These are phyloP conservation scores for Wiebesia pumilae DNA, from an alignment of 1,140 invertebrate species.

Conservation along the genomic window DNA sequence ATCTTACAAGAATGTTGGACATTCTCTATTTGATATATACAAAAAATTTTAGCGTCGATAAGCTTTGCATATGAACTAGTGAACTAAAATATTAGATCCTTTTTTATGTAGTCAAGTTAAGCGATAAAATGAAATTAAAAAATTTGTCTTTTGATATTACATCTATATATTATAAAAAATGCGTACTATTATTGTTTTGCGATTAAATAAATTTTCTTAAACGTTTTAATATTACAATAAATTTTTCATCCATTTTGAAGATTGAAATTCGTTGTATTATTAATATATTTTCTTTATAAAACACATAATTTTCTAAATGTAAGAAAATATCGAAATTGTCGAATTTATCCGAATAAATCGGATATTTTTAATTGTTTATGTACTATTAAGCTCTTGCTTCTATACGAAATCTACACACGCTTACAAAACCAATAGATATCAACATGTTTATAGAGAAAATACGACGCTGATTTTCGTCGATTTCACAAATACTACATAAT, in stretches of 20 bases:
- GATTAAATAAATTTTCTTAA: neutral
- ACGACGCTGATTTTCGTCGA: conserved; percentile 2
- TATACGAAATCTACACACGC: neutral
- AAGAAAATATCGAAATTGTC: no score
- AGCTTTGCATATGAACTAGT: neutral
- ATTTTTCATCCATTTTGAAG: no score
- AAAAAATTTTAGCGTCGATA: neutral
- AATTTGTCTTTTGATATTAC: neutral
- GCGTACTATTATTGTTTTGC: neutral
- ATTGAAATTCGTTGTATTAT: no score
- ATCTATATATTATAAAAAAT: neutral
- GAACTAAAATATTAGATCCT: neutral
- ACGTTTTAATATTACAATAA: no score
- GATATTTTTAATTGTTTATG: no score
- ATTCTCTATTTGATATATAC: neutral
- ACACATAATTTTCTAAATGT: no score
- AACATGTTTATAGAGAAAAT: neutral
- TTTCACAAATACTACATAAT: conserved; percentile 13
- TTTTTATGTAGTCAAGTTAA: neutral
- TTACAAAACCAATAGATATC: neutral
- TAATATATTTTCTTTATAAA: no score
- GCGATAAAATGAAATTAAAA: neutral
- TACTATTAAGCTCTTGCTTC: no score
- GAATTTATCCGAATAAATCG: no score
- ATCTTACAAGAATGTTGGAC: neutral